Base-by-base conservation (phyloP, 2,888 invertebrate species). In the Eupithecia vulgata region DNA sequence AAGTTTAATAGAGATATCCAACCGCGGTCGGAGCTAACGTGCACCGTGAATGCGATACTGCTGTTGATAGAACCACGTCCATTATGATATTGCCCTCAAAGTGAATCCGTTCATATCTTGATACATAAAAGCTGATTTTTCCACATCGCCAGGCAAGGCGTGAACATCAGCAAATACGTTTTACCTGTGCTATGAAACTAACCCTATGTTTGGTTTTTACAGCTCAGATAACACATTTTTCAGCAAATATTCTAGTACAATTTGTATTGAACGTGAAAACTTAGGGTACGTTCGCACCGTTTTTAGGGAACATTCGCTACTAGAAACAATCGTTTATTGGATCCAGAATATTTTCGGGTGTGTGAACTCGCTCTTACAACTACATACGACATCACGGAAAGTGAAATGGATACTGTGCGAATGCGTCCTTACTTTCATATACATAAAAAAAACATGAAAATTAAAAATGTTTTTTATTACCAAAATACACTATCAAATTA, bases 21-120 rank as follows among this genome's bases (percentile, higher is more conserved):
- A 84, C 84, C 80, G 87, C 86, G 89, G 89, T 89, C 88, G 88
- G 84, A 83, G 83, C 82, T 84, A 83, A 84, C 84, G 85, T 83
- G 81, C 77, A 82, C 82, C 84, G 83, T 85, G 87, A 85, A 88
- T 89, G 87, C 87, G 87, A 85, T 88, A 86, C 88, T 84, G 81
- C 85, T 80, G 84, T 86, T 89, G 87, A 86, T 87, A 87, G 88
- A 88, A 87, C 88, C 86, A 85, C 87, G 82, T 91, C 93, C 94
- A 94, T 94, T 94, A 94, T 92, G 92, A 91, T 91, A 94, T 94
- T 94, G 90, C 91, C 87, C 87, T 89, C 87, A 85, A 89, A 91
- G 90, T 90, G 87, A 91, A 93, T 93, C 93, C 89, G 89, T 92
- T 90, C 86, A 90, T 88, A 87, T 85, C 84, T 84, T 82, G 81